Conservation (phyloP, 2,113 vertebrate genomes). For the Lucifuga dentata region DNA sequence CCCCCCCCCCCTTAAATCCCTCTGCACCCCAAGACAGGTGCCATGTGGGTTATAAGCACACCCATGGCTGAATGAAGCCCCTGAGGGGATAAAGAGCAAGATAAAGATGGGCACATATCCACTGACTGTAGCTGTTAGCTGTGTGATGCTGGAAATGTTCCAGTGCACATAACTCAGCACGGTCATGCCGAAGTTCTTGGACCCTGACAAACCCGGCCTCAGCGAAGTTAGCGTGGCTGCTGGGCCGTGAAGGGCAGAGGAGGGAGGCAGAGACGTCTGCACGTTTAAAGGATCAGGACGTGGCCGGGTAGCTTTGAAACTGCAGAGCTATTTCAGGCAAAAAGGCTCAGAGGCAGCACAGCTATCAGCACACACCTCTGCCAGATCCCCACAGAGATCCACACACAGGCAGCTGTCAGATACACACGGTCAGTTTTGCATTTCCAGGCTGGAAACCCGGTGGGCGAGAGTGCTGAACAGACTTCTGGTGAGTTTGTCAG, state of each 20-base stretch:
- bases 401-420: constrained; percentile 48
- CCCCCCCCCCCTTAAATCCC: constrained; percentile 38
- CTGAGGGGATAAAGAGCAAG: constrained; percentile 30
- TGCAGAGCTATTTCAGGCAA: constrained; percentile 66
- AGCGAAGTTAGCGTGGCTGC: constrained; percentile 42
- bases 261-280: constrained; percentile 40
- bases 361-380: constrained; percentile 47
- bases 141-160: constrained; percentile 40
- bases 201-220: constrained; percentile 37
- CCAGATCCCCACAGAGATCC: constrained; percentile 59
- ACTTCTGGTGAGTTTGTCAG: constrained; percentile 28
- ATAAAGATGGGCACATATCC: constrained; percentile 40
- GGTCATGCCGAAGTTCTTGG: constrained; percentile 45
- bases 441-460: constrained; percentile 7
- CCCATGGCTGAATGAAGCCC: constrained; percentile 10
- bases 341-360: constrained; percentile 47
- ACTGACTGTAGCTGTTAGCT: constrained; percentile 62
- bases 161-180: constrained; percentile 64
- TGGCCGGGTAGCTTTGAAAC: constrained; percentile 45
- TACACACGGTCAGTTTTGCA: constrained; percentile 20
- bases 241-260: constrained; percentile 43
- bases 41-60: constrained; percentile 10
- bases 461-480: neutral
- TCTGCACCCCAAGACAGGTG: constrained; percentile 70
- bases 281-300: constrained; percentile 36